A percentile compares a stretch with the other conserved stretches of the same genome.
phyloP scores from a whole-genome alignment of 2,888 invertebrate genomes.

The Clitarchus hookeri region DNA sequence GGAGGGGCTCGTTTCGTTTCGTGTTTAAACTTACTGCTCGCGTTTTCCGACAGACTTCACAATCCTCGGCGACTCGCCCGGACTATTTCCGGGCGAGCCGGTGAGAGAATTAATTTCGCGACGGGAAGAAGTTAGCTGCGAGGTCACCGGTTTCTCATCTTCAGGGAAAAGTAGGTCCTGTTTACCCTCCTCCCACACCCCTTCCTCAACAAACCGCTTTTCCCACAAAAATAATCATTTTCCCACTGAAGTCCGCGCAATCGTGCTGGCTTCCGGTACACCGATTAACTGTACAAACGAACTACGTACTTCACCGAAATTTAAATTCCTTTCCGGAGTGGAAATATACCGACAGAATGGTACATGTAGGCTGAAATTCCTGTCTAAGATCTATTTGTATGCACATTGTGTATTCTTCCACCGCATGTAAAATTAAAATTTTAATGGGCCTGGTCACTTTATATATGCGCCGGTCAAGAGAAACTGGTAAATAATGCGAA shows the following conservation, averaged over 20 bases:
- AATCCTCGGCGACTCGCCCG: not conserved
- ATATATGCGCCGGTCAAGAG: no score
- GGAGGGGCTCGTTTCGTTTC: not conserved
- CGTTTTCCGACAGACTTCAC: not conserved
- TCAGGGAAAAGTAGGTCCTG: not conserved
- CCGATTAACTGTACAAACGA: not conserved
- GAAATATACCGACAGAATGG: no score
- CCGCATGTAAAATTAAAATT: no score
- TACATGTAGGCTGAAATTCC: no score
- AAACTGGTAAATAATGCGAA: no score
- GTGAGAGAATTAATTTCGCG: constrained; percentile 14
- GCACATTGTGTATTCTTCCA: no score
- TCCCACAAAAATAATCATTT: not conserved
- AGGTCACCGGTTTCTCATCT: not conserved
- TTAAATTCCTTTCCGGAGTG: no score
- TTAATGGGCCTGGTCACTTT: no score
- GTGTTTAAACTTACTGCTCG: not conserved
- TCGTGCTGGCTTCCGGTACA: not conserved
- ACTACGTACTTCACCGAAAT: not conserved
- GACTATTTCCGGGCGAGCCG: not conserved
- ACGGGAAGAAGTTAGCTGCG: not conserved
- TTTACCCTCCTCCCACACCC: not conserved
- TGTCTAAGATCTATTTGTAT: no score
- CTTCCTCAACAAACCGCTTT: no score
- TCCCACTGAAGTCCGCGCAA: not conserved